Percentiles rank a stretch among this genome's conserved stretches.
Conservation (phyloP, 2,113 vertebrate species). For the Coptodon bakossiorum region DNA sequence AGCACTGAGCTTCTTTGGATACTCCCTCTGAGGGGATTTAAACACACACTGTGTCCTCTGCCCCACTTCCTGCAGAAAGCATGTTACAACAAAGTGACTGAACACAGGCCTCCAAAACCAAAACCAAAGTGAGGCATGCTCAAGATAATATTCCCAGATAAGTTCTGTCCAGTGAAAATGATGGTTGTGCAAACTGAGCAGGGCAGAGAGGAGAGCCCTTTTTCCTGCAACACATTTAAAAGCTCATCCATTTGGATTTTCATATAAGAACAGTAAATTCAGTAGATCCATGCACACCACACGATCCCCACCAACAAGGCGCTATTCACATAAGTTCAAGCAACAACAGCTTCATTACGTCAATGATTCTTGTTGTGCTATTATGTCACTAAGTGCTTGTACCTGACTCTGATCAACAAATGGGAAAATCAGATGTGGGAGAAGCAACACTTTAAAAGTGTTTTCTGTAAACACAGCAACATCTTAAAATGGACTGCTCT, state of each 20-base stretch:
- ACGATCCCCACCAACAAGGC: background rate
- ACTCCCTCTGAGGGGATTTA: slow-evolving; percentile 16
- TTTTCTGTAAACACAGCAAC: background rate
- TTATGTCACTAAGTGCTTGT: background rate
- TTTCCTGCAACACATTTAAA: background rate
- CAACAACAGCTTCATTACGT: background rate
- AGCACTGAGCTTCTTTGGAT: background rate
- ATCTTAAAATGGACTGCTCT: background rate
- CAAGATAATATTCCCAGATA: background rate
- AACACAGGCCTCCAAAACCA: background rate
- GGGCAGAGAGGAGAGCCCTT: background rate
- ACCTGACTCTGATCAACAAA: background rate
- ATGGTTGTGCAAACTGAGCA: background rate
- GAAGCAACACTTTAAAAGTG: background rate
- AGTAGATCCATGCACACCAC: background rate
- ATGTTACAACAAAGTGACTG: background rate
- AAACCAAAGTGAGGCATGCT: background rate
- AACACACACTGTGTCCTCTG: background rate
- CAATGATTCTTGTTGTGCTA: background rate
- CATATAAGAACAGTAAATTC: background rate
- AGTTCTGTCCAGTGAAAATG: background rate
- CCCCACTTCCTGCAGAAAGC: background rate
- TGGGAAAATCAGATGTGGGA: background rate
- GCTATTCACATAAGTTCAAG: background rate
- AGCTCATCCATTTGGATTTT: background rate